Conservation (phyloP, 2,888 invertebrate species). For the Luperina testacea region DNA sequence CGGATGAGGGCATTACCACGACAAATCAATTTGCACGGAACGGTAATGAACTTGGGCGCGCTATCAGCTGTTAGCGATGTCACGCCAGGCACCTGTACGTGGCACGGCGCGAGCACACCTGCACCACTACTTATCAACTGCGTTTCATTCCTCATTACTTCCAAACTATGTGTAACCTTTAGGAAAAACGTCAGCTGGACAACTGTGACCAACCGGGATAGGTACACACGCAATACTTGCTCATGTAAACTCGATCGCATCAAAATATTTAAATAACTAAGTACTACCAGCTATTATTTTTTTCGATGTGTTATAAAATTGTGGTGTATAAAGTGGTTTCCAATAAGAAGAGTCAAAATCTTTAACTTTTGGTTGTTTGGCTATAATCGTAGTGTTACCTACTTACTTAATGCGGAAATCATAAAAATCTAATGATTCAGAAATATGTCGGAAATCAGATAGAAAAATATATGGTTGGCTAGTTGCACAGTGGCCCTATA, state of each 20-base stretch:
- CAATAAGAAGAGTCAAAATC: background rate
- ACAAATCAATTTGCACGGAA: slow-evolving; percentile 84
- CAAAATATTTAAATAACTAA: background rate
- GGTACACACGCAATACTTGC: slow-evolving; percentile 2
- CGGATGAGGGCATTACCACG: slow-evolving; percentile 79
- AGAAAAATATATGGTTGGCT: background rate
- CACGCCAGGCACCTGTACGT: slow-evolving; percentile 72
- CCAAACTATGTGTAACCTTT: slow-evolving; percentile 71
- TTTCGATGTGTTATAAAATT: background rate
- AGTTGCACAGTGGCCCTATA: slow-evolving; percentile 1
- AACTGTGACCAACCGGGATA: slow-evolving; percentile 26
- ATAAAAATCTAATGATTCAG: background rate
- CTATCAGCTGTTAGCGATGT: slow-evolving; percentile 85
- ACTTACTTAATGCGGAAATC: background rate
- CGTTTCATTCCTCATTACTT: slow-evolving; percentile 63
- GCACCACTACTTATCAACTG: slow-evolving; percentile 67
- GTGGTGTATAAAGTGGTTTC: background rate
- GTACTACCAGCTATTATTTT: background rate
- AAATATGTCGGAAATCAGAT: background rate
- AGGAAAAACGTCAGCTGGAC: slow-evolving; percentile 64
- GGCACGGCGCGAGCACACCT: slow-evolving; percentile 64
- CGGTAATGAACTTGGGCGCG: slow-evolving; percentile 88
- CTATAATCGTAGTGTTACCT: background rate
- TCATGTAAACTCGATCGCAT: background rate
- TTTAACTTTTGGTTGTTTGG: background rate